A percentile compares a stretch with the other conserved stretches of the same genome.
Conservation (phyloP, 2,113 vertebrate species). For the Phalacrocorax brasilianus region DNA sequence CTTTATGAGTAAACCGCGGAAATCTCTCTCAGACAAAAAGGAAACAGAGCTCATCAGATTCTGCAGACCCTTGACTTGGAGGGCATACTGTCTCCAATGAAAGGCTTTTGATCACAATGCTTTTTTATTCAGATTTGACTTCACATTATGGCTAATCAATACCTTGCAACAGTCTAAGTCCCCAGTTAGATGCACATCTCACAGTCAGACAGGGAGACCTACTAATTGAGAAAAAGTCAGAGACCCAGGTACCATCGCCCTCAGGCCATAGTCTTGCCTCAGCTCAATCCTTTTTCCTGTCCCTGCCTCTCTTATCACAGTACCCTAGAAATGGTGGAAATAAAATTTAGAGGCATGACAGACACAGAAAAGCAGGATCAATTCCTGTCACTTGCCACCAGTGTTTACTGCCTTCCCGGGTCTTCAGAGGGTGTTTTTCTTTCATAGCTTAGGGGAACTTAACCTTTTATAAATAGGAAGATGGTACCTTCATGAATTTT, state of each 20-base stretch:
- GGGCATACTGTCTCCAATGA: slow-evolving; percentile 83
- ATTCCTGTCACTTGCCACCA: slow-evolving; percentile 85
- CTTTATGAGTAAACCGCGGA: slow-evolving; percentile 77
- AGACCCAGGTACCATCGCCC: slow-evolving; percentile 85
- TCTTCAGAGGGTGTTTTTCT: slow-evolving; percentile 78
- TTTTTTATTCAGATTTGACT: slow-evolving; percentile 94
- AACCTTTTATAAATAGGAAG: slow-evolving; percentile 81
- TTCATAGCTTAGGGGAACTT: slow-evolving; percentile 80
- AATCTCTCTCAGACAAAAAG: slow-evolving; percentile 78
- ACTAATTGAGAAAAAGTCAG: slow-evolving; percentile 96
- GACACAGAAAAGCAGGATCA: slow-evolving; percentile 79
- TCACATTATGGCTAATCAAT: slow-evolving; percentile 96
- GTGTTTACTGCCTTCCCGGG: slow-evolving; percentile 79
- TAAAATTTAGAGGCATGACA: slow-evolving; percentile 84
- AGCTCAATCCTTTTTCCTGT: slow-evolving; percentile 60
- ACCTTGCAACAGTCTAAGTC: slow-evolving; percentile 79
- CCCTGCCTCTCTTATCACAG: slow-evolving; percentile 63
- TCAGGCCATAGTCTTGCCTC: slow-evolving; percentile 83
- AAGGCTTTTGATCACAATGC: slow-evolving; percentile 88
- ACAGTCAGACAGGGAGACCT: slow-evolving; percentile 84
- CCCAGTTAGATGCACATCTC: slow-evolving; percentile 84
- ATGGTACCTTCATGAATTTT: slow-evolving; percentile 79
- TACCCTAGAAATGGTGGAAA: slow-evolving; percentile 76
- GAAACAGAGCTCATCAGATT: slow-evolving; percentile 79
- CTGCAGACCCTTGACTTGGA: slow-evolving; percentile 77